Percentiles rank a stretch among this genome's conserved stretches.
phyloP scores from a whole-genome alignment of 2,888 invertebrate species.

The Terebella lapidaria region DNA sequence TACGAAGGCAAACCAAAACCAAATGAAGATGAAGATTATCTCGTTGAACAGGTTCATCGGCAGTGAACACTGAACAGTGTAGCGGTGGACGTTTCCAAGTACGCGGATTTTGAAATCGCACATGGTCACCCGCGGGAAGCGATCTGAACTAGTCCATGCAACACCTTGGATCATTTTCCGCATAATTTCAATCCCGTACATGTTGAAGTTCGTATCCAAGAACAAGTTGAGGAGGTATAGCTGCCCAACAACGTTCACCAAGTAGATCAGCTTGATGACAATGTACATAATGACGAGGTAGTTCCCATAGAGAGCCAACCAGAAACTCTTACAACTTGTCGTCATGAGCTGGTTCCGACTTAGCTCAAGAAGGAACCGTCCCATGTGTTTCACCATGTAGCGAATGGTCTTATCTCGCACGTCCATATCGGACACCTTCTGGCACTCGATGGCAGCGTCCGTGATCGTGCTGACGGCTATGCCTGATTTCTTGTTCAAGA shows the following conservation, averaged over 20 bases:
- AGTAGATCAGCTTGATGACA: constrained; percentile 2
- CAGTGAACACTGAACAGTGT: constrained; percentile 37
- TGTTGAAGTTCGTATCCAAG: constrained; percentile 3
- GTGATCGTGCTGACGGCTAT: constrained; percentile 20
- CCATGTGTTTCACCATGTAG: constrained; percentile 17
- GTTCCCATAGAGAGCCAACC: neutral
- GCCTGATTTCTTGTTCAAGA: constrained; percentile 13
- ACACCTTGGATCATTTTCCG: neutral
- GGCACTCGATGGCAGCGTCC: constrained; percentile 10
- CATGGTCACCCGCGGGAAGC: constrained; percentile 10
- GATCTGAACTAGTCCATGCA: neutral
- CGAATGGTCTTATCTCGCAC: constrained; percentile 4
- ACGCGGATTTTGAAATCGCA: constrained; percentile 11
- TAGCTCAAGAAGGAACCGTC: constrained; percentile 11
- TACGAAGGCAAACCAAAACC: constrained; percentile 33
- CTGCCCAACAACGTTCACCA: constrained; percentile 11
- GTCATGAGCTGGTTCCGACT: neutral
- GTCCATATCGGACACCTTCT: constrained; percentile 6
- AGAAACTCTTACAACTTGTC: neutral
- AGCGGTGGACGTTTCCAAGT: constrained; percentile 46
- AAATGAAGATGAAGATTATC: constrained; percentile 22
- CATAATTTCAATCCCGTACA: constrained; percentile 5
- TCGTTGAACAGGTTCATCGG: no score
- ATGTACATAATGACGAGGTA: constrained; percentile 9
- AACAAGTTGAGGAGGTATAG: constrained; percentile 7